A percentile compares a stretch with the other conserved stretches of the same genome.
Conservation (phyloP, 1,140 invertebrate genomes). For the Lordiphosa mommai region DNA sequence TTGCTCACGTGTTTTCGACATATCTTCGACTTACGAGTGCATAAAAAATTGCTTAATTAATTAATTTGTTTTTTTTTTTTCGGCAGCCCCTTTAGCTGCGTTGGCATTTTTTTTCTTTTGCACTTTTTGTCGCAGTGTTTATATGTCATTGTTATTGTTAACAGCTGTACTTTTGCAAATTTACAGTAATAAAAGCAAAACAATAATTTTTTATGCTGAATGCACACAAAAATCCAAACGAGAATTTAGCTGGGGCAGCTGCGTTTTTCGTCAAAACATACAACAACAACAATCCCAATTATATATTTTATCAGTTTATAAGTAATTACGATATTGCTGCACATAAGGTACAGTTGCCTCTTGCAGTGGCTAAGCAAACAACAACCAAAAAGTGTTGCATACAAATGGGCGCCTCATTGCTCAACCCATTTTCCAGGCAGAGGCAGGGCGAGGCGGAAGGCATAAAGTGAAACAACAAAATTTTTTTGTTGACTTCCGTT, state of each 20-base stretch:
- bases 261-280: constrained; percentile 21
- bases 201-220: constrained; percentile 47
- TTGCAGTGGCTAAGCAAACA: constrained; percentile 2
- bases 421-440: constrained; percentile 2
- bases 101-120: constrained; percentile 37
- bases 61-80: constrained; percentile 35
- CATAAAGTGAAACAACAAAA: constrained; percentile 15
- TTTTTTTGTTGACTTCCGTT: constrained; percentile 39
- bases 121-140: constrained; percentile 28
- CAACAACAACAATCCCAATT: constrained; percentile 41
- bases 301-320: too few species aligned
- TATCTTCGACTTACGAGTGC: constrained; percentile 8
- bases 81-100: constrained; percentile 20
- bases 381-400: constrained; percentile 32
- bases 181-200: constrained; percentile 50
- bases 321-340: too few species aligned
- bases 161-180: constrained; percentile 60
- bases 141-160: constrained; percentile 64
- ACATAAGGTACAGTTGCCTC: constrained; percentile 29
- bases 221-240: constrained; percentile 45
- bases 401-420: constrained; percentile 5
- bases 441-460: not conserved
- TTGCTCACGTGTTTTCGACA: constrained; percentile 31
- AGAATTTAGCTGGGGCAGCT: too few species aligned
- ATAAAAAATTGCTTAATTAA: constrained; percentile 61